These are phyloP conservation scores for Sinhomidia bicolor DNA, from an alignment of 2,888 invertebrate genomes.

Conservation along the genomic window DNA sequence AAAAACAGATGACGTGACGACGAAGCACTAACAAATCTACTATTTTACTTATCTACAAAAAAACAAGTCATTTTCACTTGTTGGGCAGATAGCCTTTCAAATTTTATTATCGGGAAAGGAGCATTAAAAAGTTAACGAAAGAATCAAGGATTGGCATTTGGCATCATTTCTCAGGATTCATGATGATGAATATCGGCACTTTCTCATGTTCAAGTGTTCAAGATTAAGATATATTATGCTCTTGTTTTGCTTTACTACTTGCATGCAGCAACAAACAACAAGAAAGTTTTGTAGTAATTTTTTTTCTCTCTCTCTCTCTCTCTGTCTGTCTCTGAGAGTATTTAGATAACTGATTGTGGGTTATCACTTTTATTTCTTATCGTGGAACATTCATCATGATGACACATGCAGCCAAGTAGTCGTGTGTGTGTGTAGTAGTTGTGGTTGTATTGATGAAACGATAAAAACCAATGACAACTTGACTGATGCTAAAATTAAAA, in stretches of 20 bases:
- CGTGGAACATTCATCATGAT: not conserved
- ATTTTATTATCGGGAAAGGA: not conserved
- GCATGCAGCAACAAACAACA: too few relatives aligned
- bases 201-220: not conserved
- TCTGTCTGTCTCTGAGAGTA: too few relatives aligned
- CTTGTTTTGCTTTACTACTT: too few relatives aligned
- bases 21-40: not conserved
- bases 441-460: not conserved
- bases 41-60: too few relatives aligned
- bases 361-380: not conserved
- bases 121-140: not conserved
- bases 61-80: not conserved
- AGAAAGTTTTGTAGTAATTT: too few relatives aligned
- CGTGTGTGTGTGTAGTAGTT: not conserved
- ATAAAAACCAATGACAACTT: not conserved
- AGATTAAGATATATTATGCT: not conserved
- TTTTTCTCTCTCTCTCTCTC: too few relatives aligned
- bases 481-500: too few relatives aligned
- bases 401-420: not conserved
- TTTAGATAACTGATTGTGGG: too few relatives aligned
- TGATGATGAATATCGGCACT: not conserved
- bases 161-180: not conserved
- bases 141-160: not conserved
- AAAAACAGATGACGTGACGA: constrained; percentile 11
- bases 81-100: too few relatives aligned